Conservation (phyloP, 2,888 invertebrate genomes). For the Mesorhabditis spiculigera region DNA sequence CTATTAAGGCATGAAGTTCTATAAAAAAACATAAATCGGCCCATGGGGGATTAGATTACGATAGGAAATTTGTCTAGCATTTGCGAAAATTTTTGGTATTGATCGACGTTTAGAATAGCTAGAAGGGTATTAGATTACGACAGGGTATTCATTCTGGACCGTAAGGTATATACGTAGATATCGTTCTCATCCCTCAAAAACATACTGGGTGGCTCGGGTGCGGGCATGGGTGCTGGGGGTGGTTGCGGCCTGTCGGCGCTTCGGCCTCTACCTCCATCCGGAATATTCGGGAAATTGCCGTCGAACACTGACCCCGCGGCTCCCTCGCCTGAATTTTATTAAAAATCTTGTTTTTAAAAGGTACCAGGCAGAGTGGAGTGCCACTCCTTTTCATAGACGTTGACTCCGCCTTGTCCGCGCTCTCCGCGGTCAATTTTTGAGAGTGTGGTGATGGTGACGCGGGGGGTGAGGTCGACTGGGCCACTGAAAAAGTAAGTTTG, state of each 20-base stretch:
- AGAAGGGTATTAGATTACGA: no score
- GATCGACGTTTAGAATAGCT: no score
- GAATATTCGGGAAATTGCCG: constrained; percentile 2
- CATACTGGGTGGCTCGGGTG: neutral
- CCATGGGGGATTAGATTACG: no score
- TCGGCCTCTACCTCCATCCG: neutral
- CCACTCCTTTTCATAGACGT: constrained; percentile 53
- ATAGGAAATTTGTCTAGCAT: no score
- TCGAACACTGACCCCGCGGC: neutral
- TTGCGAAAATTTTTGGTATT: no score
- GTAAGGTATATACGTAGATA: no score
- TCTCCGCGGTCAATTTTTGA: constrained; percentile 49
- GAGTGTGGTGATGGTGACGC: constrained; percentile 52
- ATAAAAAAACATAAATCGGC: no score
- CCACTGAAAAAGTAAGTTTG: constrained; percentile 21
- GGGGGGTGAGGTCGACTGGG: constrained; percentile 49
- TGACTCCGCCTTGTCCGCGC: constrained; percentile 47
- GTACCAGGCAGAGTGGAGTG: constrained; percentile 40
- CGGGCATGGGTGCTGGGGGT: neutral
- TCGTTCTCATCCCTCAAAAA: neutral
- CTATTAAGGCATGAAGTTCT: no score
- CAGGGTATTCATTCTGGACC: no score
- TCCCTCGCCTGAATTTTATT: neutral
- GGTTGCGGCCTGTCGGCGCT: neutral
- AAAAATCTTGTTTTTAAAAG: neutral